phyloP scores from a whole-genome alignment of 2,113 vertebrate species.

The Cisticola juncidis region DNA sequence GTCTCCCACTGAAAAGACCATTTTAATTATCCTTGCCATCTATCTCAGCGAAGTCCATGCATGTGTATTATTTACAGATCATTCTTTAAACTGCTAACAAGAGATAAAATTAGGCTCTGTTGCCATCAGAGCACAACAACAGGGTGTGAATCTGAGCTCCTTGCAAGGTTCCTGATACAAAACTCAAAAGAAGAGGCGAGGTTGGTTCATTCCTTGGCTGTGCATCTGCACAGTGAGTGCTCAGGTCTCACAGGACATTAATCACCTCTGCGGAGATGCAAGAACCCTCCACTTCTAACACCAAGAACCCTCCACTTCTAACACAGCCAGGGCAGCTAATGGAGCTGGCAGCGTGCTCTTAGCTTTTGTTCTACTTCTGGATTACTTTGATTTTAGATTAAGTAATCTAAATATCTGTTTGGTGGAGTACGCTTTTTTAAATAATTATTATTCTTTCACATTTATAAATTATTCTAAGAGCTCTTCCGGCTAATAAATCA shows the following conservation, averaged over 20 bases:
- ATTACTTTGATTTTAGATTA: constrained; percentile 5
- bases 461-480: not conserved
- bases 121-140: not conserved
- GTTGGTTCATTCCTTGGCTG: not conserved
- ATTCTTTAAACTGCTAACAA: constrained; percentile 21
- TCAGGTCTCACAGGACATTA: not conserved
- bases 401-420: constrained; percentile 4
- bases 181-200: not conserved
- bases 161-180: not conserved
- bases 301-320: not conserved
- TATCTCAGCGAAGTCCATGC: constrained; percentile 23
- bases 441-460: not conserved
- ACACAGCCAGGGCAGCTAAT: not conserved
- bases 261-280: not conserved
- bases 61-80: constrained; percentile 5
- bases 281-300: not conserved
- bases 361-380: not conserved
- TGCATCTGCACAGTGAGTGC: not conserved
- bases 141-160: constrained; percentile 13
- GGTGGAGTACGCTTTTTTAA: not conserved
- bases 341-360: not conserved
- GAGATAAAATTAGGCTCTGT: not conserved
- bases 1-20: constrained; percentile 36
- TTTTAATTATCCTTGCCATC: constrained; percentile 66
- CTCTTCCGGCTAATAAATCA: constrained; percentile 45